Evolutionary conservation across 2,888 invertebrate genomes (phyloP).

Genomic region (Dolomedes plantarius): DNA sequence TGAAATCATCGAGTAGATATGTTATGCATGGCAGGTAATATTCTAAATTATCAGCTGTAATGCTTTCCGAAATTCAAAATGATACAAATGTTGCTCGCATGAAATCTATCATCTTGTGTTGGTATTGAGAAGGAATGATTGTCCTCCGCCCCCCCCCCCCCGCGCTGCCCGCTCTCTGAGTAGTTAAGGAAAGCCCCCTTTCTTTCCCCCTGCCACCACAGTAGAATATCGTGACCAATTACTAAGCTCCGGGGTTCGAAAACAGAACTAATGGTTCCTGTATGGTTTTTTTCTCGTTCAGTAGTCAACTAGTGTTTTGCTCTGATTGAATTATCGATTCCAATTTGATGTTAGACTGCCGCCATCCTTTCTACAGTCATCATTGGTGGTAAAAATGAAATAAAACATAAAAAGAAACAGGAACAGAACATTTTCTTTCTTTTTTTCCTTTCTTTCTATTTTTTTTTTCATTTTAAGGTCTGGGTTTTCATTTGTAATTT

Average conservation of each 20-base stretch:
- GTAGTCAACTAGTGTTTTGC: slow-evolving; percentile 3
- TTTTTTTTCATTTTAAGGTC: no score
- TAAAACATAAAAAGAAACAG: no score
- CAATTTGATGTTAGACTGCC: slow-evolving; percentile 39
- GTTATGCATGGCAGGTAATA: neutral
- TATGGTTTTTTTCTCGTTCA: neutral
- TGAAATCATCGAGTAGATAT: no score
- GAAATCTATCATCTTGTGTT: neutral
- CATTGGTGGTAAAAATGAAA: slow-evolving; percentile 35
- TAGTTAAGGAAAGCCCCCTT: neutral
- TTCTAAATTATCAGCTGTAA: neutral
- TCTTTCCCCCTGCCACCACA: neutral
- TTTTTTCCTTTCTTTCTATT: no score
- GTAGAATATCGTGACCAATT: slow-evolving; percentile 64
- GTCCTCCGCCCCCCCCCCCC: neutral
- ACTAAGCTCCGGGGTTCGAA: slow-evolving; percentile 37
- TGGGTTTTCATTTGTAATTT: no score
- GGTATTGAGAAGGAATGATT: neutral
- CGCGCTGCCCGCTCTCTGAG: neutral
- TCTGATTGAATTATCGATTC: slow-evolving; percentile 67
- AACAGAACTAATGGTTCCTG: slow-evolving; percentile 41
- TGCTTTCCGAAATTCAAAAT: neutral
- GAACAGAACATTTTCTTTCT: no score
- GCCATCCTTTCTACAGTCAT: slow-evolving; percentile 31
- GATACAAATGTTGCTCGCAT: slow-evolving; percentile 4